A percentile compares a stretch with the other conserved stretches of the same genome.
Conservation (phyloP, 2,113 vertebrate genomes). For the Sterrhoptilus dennistouni region DNA sequence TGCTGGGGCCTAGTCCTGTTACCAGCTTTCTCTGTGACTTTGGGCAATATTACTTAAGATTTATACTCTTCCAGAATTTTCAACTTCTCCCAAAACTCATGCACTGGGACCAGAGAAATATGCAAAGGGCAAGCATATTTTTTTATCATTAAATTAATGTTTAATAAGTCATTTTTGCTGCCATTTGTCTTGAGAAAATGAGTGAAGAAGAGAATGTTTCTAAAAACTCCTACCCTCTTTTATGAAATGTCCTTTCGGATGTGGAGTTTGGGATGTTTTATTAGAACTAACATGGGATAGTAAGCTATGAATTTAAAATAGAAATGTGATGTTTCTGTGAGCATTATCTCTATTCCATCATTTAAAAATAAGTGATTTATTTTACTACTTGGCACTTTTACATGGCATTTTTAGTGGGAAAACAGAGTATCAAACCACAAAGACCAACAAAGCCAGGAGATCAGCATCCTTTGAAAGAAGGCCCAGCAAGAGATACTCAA, state of each 20-base stretch:
- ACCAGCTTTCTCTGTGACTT: neutral
- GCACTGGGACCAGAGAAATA: neutral
- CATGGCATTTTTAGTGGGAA: constrained; percentile 81
- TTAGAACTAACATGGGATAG: neutral
- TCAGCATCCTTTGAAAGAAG: constrained; percentile 94
- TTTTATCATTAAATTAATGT: neutral
- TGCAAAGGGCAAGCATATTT: neutral
- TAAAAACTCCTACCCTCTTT: neutral
- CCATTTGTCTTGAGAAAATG: neutral
- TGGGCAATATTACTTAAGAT: neutral
- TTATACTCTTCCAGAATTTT: neutral
- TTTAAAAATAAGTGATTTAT: neutral
- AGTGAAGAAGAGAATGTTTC: neutral
- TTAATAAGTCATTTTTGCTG: neutral
- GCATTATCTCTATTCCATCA: neutral
- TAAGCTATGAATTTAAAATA: neutral
- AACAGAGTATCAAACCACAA: constrained; percentile 99
- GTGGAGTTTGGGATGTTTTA: neutral
- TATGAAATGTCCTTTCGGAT: neutral
- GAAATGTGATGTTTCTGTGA: neutral
- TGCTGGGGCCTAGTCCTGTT: neutral
- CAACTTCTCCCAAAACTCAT: rapidly evolving
- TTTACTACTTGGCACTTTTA: neutral
- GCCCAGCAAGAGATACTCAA: constrained; percentile 94
- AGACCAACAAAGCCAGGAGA: constrained; percentile 91